phyloP scores from a whole-genome alignment of 1,140 invertebrate genomes.

The Musca vetustissima region DNA sequence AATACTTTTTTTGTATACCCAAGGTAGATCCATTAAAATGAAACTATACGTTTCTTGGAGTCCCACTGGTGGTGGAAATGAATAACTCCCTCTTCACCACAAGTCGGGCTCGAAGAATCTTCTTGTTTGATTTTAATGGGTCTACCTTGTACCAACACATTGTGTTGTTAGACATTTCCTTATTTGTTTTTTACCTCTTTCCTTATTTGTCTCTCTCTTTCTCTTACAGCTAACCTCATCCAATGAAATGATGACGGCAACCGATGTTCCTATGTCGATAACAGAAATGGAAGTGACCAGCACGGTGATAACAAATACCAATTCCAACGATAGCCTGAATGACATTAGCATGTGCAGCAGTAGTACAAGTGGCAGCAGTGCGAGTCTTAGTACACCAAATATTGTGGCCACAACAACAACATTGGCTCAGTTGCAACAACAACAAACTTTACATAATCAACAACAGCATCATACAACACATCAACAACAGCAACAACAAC shows the following conservation, averaged over 20 bases:
- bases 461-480: conserved; percentile 33
- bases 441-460: conserved; percentile 28
- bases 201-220: too few species aligned
- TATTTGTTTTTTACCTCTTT: too few species aligned
- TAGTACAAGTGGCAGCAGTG: conserved; percentile 33
- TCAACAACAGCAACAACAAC: conserved; percentile 33
- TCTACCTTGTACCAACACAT: too few species aligned
- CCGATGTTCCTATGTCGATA: conserved; percentile 52
- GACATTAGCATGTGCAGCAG: conserved; percentile 44
- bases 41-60: too few species aligned
- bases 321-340: conserved; percentile 52
- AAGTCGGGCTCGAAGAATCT: too few species aligned
- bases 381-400: neutral
- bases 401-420: conserved; percentile 2
- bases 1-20: neutral
- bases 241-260: conserved; percentile 30
- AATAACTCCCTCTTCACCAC: too few species aligned
- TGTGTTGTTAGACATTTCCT: too few species aligned
- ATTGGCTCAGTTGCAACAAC: conserved; percentile 10
- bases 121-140: too few species aligned
- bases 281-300: conserved; percentile 55
- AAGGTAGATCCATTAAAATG: too few species aligned
- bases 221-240: neutral
- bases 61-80: too few species aligned
- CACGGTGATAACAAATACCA: conserved; percentile 52